Evolutionary conservation across 23 tunicate genomes (phyloP).

Genomic region (Halocynthia aurantium): DNA sequence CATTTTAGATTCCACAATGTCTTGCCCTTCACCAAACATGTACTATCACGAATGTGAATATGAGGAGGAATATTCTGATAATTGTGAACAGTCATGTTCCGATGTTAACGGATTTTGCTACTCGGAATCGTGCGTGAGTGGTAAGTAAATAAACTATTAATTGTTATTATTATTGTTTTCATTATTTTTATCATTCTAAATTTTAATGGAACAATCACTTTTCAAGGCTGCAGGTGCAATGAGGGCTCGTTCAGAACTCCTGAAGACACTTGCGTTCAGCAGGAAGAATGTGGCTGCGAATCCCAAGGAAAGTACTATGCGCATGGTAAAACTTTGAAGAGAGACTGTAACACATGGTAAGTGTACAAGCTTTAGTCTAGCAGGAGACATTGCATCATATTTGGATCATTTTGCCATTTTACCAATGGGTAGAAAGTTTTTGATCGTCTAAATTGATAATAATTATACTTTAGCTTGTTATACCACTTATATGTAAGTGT

Average conservation of each 20-base stretch:
- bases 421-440: too few relatives aligned
- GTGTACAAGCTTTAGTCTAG: neutral
- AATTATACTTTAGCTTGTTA: too few relatives aligned
- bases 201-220: neutral
- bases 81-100: slow-evolving; percentile 1
- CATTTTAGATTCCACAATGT: slow-evolving; percentile 3
- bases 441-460: too few relatives aligned
- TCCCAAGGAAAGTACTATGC: slow-evolving; percentile 28
- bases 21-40: slow-evolving; percentile 8
- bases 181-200: neutral
- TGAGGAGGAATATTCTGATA: neutral
- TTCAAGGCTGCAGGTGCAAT: slow-evolving; percentile 36
- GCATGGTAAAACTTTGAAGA: slow-evolving; percentile 33
- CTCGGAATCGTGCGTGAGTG: slow-evolving; percentile 24
- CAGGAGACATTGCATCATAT: neutral
- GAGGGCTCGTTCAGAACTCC: slow-evolving; percentile 29
- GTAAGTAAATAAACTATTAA: slow-evolving; percentile 16
- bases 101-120: neutral
- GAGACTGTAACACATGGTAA: slow-evolving; percentile 47
- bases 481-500: too few relatives aligned
- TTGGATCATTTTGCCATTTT: too few relatives aligned
- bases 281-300: slow-evolving; percentile 45
- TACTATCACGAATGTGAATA: slow-evolving; percentile 11
- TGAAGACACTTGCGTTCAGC: slow-evolving; percentile 29
- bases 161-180: neutral